Base-by-base conservation (phyloP, 2,113 vertebrate genomes). In the Tachysurus fulvidraco region DNA sequence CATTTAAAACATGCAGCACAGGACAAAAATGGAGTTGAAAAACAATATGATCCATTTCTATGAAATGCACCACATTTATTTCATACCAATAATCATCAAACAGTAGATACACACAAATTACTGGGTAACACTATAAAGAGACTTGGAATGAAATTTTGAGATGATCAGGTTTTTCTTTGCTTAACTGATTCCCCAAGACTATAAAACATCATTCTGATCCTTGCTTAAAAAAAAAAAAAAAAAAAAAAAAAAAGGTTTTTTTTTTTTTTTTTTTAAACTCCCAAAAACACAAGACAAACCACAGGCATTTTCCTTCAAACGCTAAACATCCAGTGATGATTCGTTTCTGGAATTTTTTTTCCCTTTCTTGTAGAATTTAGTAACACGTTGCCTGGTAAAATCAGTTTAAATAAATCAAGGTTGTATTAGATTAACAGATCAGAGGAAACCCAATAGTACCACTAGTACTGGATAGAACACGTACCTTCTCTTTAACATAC, bases 1-100 rank as follows among this genome's bases (percentile, higher is more conserved):
- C 89, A 90, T 88, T 86, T 84, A 81, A 81, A 88, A 84, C 89
- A 90, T 84, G 86, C 86, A 83, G 81, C 84, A 84, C 89, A 81
- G 65, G 85, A 88, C 89, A 90, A 41, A 80, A 88, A 83, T 85
- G 79, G 36, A 57, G 44, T 25, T 30, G 55, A 82, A 76, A 76
- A 73, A 74, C 79, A 81, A 65, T 59, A 87, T 52, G 77, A 76
- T 67, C 57, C 57, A 57, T 59, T 71, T 81, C 36, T 82, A 82
- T 64, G 1, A 85, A 86, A 87, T 83, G 85, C 25, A 86, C 78
- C 54, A 89, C 82, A 89, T 84, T 84, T n/a, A 86, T 85, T 86
- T 86, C 44, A 85, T 57, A 78, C 46, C 62, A 83, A 69, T 5
- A 36, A 41, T 69, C 21, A 57, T 87, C 74, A 82, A 59, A 60